phyloP scores from a whole-genome alignment of 1,140 invertebrate genomes.

The Idris sp. region DNA sequence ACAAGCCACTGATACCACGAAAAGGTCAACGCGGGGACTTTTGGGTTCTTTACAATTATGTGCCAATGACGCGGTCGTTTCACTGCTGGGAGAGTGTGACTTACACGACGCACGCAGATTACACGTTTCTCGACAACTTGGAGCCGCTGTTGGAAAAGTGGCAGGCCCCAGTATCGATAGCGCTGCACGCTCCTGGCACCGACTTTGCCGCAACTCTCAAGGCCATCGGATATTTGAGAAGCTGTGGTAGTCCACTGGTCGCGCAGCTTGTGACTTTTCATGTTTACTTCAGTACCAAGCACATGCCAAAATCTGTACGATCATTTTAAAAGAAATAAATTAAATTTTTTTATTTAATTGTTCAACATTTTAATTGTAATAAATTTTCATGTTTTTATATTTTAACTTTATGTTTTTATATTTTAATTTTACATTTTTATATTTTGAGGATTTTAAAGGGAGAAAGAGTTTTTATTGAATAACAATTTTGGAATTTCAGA shows the following conservation, averaged over 20 bases:
- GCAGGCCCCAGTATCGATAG: slow-evolving; percentile 84
- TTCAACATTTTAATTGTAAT: too few species aligned
- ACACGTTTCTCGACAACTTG: slow-evolving; percentile 93
- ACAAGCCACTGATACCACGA: slow-evolving; percentile 81
- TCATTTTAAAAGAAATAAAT: too few species aligned
- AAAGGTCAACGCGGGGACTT: slow-evolving; percentile 90
- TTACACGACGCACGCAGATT: slow-evolving; percentile 94
- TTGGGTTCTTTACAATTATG: slow-evolving; percentile 94
- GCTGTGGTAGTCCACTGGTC: slow-evolving; percentile 82
- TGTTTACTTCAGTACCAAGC: slow-evolving; percentile 90
- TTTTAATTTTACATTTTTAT: neutral
- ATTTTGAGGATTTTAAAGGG: too few species aligned
- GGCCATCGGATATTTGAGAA: slow-evolving; percentile 80
- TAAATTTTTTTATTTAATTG: too few species aligned
- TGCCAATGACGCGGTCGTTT: slow-evolving; percentile 76
- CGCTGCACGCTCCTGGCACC: slow-evolving; percentile 83
- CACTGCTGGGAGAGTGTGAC: slow-evolving; percentile 91
- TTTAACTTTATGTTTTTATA: slow-evolving; percentile 3
- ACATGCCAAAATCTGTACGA: slow-evolving; percentile 87
- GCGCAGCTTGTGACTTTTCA: slow-evolving; percentile 90
- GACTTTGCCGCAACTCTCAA: slow-evolving; percentile 81
- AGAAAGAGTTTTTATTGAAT: too few species aligned
- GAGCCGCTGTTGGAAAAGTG: slow-evolving; percentile 87
- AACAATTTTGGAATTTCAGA: slow-evolving; percentile 78
- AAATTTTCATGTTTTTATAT: too few species aligned